A percentile compares a stretch with the other conserved stretches of the same genome.
Conservation (phyloP, 2,797 vertebrate genomes). For the Spinus olivaceus region DNA sequence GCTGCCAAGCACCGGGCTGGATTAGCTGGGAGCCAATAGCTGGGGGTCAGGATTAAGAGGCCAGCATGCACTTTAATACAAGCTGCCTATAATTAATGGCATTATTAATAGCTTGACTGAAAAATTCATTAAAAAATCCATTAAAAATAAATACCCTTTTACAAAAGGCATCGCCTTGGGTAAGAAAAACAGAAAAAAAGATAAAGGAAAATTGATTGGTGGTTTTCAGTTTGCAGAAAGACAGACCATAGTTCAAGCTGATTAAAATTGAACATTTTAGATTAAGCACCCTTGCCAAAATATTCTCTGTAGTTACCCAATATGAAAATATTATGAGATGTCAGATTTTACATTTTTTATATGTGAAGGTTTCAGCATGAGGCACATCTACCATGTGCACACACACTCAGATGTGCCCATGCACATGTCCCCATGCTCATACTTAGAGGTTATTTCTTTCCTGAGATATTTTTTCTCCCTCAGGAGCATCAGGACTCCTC, state of each 20-base stretch:
- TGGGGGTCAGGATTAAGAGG: slow-evolving; percentile 98
- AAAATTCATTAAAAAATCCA: slow-evolving; percentile 99
- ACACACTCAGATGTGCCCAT: fast-evolving
- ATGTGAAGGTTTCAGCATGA: background rate
- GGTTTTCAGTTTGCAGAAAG: slow-evolving; percentile 90
- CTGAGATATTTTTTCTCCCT: slow-evolving; percentile 29
- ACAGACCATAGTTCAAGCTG: slow-evolving; percentile 88
- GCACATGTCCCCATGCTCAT: fast-evolving
- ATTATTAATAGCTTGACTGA: slow-evolving; percentile 99
- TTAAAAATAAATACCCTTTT: slow-evolving; percentile 99
- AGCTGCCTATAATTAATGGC: slow-evolving; percentile 99
- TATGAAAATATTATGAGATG: slow-evolving; percentile 79
- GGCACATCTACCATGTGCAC: background rate
- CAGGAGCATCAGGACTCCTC: background rate
- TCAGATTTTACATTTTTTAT: slow-evolving; percentile 68
- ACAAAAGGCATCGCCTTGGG: slow-evolving; percentile 99
- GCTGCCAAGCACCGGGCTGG: slow-evolving; percentile 90
- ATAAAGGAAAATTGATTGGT: slow-evolving; percentile 90
- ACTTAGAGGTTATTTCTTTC: slow-evolving; percentile 29
- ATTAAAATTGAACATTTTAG: slow-evolving; percentile 88
- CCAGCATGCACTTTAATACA: slow-evolving; percentile 91
- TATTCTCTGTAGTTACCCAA: slow-evolving; percentile 82
- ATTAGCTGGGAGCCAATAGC: slow-evolving; percentile 96
- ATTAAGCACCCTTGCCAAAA: slow-evolving; percentile 84
- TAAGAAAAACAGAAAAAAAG: slow-evolving; percentile 85